Conservation (phyloP, 2,797 vertebrate species). For the Vultur gryphus region DNA sequence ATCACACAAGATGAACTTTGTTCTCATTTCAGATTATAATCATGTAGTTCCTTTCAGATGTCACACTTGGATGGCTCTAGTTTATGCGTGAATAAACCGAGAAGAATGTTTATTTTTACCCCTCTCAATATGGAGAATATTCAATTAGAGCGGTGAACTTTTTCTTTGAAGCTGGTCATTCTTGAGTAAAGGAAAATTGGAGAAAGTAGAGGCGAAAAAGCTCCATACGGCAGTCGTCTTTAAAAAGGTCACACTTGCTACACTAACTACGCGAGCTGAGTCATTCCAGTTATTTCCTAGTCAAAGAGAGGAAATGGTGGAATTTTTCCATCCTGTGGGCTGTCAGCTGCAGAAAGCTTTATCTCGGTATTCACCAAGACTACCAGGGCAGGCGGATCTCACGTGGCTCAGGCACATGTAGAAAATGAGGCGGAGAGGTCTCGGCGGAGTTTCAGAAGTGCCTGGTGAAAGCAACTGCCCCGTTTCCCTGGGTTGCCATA, state of each 20-base stretch:
- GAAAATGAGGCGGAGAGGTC: not conserved
- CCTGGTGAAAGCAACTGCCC: not conserved
- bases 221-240: not conserved
- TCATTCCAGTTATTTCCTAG: not conserved
- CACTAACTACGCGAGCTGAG: not conserved
- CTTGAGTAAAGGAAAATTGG: not conserved
- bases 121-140: not conserved
- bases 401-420: not conserved
- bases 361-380: not conserved
- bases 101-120: conserved; percentile 5
- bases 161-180: conserved; percentile 17
- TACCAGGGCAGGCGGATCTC: not conserved
- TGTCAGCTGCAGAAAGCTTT: not conserved
- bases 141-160: conserved; percentile 8
- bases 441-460: not conserved
- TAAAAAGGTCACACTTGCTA: conserved; percentile 4
- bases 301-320: not conserved
- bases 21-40: conserved; percentile 37
- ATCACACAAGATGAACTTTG: not conserved
- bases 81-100: conserved; percentile 8
- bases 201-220: not conserved
- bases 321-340: not conserved
- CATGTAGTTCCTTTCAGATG: conserved; percentile 29
- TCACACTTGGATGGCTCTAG: not conserved
- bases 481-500: not conserved